Percentiles rank a stretch among this genome's conserved stretches.
Conservation (phyloP, 2,888 invertebrate species). For the Rhingia rostrata region DNA sequence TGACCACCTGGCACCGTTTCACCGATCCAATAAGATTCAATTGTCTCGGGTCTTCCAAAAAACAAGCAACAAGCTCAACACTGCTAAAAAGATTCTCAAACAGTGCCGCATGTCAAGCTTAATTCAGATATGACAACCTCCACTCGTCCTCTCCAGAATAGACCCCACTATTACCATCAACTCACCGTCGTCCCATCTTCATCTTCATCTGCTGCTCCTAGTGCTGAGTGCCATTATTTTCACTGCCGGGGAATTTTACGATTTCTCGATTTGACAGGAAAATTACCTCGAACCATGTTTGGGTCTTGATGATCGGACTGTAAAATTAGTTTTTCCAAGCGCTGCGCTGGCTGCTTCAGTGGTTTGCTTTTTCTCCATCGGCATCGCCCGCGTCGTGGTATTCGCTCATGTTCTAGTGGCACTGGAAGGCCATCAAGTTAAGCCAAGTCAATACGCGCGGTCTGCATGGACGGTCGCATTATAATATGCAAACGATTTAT, state of each 20-base stretch:
- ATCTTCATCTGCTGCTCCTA: constrained; percentile 34
- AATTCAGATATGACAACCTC: constrained; percentile 43
- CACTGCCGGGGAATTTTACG: constrained; percentile 45
- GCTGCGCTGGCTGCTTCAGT: constrained; percentile 8
- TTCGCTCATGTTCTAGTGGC: constrained; percentile 16
- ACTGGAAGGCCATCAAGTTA: constrained; percentile 41
- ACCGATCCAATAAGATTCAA: constrained; percentile 32
- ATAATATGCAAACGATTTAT: constrained; percentile 57
- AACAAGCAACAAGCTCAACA: constrained; percentile 29
- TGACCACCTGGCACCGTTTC: constrained; percentile 60
- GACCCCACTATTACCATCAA: constrained; percentile 4
- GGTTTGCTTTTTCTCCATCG: neutral
- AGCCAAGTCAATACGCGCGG: constrained; percentile 42
- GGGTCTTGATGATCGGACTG: constrained; percentile 51
- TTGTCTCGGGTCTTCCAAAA: constrained; percentile 16
- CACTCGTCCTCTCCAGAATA: neutral
- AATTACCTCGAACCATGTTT: constrained; percentile 71
- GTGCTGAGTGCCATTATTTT: constrained; percentile 44
- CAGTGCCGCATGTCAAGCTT: constrained; percentile 59
- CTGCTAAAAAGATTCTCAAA: constrained; percentile 37
- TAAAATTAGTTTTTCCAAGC: constrained; percentile 61
- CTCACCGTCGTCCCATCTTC: constrained; percentile 5
- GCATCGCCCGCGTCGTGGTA: neutral
- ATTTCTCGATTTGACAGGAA: constrained; percentile 69
- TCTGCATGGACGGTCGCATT: constrained; percentile 38